These are phyloP conservation scores for Cathartes aura DNA, from an alignment of 2,113 vertebrate genomes.

Conservation along the genomic window DNA sequence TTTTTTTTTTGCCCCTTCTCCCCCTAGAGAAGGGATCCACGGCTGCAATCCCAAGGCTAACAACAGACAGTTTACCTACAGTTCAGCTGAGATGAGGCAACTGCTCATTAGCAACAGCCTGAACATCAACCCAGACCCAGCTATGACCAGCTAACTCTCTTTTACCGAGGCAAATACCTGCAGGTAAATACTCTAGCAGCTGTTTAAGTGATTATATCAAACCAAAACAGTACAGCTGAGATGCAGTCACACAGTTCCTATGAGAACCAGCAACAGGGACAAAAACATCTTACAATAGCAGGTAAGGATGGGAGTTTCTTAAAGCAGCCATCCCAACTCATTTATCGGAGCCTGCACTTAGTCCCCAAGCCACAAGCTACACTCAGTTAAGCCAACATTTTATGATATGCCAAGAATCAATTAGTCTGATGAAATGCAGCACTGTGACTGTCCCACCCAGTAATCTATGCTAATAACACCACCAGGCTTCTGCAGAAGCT, in stretches of 20 bases:
- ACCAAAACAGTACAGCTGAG: background rate
- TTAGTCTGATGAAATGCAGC: background rate
- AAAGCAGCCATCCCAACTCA: background rate
- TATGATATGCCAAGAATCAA: background rate
- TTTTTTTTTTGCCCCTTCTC: fast-evolving
- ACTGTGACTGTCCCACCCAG: background rate
- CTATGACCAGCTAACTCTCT: background rate
- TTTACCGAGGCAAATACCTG: background rate
- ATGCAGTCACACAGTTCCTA: background rate
- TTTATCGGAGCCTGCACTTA: background rate
- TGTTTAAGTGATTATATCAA: background rate
- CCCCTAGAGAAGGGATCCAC: background rate
- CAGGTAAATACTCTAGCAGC: background rate
- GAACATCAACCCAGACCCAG: background rate
- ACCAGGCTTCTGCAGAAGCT: background rate
- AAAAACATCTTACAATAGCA: background rate
- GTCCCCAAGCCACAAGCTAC: background rate
- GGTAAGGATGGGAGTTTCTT: background rate
- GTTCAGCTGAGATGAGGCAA: background rate
- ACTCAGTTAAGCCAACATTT: background rate
- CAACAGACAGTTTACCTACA: background rate
- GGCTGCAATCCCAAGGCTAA: background rate
- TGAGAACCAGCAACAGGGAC: background rate
- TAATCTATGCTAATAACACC: background rate
- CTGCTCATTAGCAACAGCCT: background rate